These are phyloP conservation scores for Campoplex nolae DNA, from an alignment of 2,888 invertebrate species.

Conservation along the genomic window DNA sequence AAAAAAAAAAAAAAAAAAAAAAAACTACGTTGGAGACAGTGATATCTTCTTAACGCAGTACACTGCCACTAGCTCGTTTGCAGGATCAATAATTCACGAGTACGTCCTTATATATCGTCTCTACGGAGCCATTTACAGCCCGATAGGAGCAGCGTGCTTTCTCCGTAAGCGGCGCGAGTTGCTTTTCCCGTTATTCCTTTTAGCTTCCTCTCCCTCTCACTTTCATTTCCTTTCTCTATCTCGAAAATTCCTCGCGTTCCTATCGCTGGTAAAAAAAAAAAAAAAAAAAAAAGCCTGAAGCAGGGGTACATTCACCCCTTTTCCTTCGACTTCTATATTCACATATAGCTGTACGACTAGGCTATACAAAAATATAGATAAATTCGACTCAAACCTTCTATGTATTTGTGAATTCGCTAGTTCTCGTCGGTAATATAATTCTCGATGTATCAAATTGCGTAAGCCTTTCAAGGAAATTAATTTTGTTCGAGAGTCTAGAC, in stretches of 20 bases:
- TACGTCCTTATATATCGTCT: constrained; percentile 63
- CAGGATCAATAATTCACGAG: constrained; percentile 67
- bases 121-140: constrained; percentile 57
- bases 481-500: not conserved
- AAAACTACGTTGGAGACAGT: not conserved
- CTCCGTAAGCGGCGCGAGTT: constrained; percentile 55
- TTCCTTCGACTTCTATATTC: not conserved
- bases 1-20: not conserved
- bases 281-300: constrained; percentile 29
- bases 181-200: constrained; percentile 18
- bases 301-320: constrained; percentile 40
- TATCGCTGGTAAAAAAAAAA: constrained; percentile 23
- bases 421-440: constrained; percentile 12
- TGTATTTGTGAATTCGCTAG: constrained; percentile 2
- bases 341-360: not conserved
- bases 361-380: not conserved
- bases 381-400: not conserved
- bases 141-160: constrained; percentile 54
- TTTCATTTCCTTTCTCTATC: constrained; percentile 5
- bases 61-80: constrained; percentile 18
- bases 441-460: constrained; percentile 36
- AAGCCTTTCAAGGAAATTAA: constrained; percentile 51
- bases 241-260: not conserved
- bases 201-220: not conserved
- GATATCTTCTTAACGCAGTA: constrained; percentile 18